A percentile compares a stretch with the other conserved stretches of the same genome.
Conservation (phyloP, 2,113 vertebrate genomes). For the Callipepla californica region DNA sequence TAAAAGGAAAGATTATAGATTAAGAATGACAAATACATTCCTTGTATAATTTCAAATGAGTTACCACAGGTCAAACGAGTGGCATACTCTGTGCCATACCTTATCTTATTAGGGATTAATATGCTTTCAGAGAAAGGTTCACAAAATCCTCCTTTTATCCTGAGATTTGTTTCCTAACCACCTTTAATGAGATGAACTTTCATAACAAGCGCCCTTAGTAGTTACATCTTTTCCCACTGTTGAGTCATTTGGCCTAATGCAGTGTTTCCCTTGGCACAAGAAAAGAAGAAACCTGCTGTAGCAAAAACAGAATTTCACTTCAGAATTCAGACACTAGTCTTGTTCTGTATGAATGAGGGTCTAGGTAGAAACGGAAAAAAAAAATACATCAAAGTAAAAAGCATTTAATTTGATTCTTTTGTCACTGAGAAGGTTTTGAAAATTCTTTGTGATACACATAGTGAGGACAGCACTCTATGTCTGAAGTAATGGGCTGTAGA, state of each 20-base stretch:
- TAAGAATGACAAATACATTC: neutral
- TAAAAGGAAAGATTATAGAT: neutral
- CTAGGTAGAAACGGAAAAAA: neutral
- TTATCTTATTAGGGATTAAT: neutral
- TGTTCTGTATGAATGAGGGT: neutral
- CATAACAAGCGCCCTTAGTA: neutral
- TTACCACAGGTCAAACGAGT: neutral
- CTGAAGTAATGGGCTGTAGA: neutral
- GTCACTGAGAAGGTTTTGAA: neutral
- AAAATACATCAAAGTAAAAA: neutral
- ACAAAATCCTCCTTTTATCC: constrained; percentile 2
- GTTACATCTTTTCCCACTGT: neutral
- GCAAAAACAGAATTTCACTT: neutral
- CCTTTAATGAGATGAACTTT: neutral
- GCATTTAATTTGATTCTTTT: neutral
- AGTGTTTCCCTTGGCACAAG: neutral
- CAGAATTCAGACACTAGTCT: neutral
- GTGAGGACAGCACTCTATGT: neutral
- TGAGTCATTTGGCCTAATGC: neutral
- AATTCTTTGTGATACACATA: neutral
- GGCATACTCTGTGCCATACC: neutral
- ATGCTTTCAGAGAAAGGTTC: neutral
- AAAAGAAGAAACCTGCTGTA: neutral
- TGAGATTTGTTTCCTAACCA: neutral
- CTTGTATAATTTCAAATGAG: neutral